Conservation (phyloP, 2,888 invertebrate species). For the Sinodicranocentrus sp. region DNA sequence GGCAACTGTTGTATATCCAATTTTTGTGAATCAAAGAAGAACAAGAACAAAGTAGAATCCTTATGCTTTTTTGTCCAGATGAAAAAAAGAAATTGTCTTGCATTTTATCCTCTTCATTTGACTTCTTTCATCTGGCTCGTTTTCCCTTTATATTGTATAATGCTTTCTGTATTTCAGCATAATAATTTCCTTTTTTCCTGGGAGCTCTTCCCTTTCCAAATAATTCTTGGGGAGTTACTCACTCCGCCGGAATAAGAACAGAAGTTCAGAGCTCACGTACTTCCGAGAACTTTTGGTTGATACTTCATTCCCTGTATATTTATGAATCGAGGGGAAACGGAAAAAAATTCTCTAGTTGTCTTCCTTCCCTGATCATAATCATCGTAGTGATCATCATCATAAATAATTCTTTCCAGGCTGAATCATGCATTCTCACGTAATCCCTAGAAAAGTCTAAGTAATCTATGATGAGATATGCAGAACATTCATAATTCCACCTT, state of each 20-base stretch:
- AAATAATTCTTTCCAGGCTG: slow-evolving; percentile 39
- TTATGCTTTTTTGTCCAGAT: background rate
- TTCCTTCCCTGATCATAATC: slow-evolving; percentile 21
- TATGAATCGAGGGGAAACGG: no score
- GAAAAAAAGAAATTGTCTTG: slow-evolving; percentile 27
- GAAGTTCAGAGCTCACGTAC: no score
- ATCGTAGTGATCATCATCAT: slow-evolving; percentile 39
- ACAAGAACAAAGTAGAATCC: no score
- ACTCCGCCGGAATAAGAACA: no score
- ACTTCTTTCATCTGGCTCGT: no score
- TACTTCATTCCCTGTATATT: no score
- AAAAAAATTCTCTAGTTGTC: no score
- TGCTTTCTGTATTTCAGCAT: slow-evolving; percentile 5
- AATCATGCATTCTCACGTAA: slow-evolving; percentile 45
- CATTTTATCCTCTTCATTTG: slow-evolving; percentile 28
- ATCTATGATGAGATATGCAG: background rate
- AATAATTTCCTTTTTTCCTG: background rate
- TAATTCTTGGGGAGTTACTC: no score
- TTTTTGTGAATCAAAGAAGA: slow-evolving; percentile 1
- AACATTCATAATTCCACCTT: background rate
- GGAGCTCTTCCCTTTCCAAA: no score
- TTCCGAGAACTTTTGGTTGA: no score
- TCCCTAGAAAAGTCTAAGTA: background rate
- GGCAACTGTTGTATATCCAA: background rate
- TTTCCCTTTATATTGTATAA: no score